Conservation (phyloP, 2,888 invertebrate species). For the Andrena dorsata region DNA sequence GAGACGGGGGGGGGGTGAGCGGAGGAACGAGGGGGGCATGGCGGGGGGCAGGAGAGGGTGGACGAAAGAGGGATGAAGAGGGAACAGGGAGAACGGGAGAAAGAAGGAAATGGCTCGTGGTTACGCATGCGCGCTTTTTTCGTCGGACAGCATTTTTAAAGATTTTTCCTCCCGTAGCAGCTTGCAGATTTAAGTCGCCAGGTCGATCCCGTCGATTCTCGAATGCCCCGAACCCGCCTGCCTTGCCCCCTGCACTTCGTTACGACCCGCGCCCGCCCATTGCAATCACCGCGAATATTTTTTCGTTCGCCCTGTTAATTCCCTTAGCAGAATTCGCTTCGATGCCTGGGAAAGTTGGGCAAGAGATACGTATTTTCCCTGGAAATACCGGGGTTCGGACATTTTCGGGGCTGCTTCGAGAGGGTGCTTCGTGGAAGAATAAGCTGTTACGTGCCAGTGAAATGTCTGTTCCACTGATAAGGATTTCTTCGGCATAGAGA, state of each 20-base stretch:
- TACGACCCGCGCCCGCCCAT: constrained; percentile 52
- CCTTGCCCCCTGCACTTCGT: constrained; percentile 58
- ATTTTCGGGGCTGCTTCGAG: neutral
- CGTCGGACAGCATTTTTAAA: constrained; percentile 82
- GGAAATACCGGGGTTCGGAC: neutral
- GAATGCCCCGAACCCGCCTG: constrained; percentile 55
- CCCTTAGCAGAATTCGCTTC: constrained; percentile 11
- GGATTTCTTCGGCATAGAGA: too few species aligned
- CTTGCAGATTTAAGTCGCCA: constrained; percentile 75
- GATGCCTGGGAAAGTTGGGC: neutral
- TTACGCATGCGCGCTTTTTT: constrained; percentile 81
- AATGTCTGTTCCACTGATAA: too few species aligned
- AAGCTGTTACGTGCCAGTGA: too few species aligned
- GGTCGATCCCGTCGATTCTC: constrained; percentile 74
- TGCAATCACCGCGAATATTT: constrained; percentile 43
- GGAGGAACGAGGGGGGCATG: constrained; percentile 25
- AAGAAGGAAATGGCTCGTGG: constrained; percentile 69
- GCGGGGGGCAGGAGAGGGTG: constrained; percentile 39
- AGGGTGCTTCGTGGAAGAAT: neutral
- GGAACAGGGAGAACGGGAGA: constrained; percentile 43
- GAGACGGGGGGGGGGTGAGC: constrained; percentile 38
- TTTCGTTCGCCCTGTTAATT: neutral
- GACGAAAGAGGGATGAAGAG: constrained; percentile 42
- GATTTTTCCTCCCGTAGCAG: constrained; percentile 80
- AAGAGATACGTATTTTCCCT: neutral